These are phyloP conservation scores for Drosophila subsilvestris DNA, from an alignment of 2,888 invertebrate species.

Conservation along the genomic window DNA sequence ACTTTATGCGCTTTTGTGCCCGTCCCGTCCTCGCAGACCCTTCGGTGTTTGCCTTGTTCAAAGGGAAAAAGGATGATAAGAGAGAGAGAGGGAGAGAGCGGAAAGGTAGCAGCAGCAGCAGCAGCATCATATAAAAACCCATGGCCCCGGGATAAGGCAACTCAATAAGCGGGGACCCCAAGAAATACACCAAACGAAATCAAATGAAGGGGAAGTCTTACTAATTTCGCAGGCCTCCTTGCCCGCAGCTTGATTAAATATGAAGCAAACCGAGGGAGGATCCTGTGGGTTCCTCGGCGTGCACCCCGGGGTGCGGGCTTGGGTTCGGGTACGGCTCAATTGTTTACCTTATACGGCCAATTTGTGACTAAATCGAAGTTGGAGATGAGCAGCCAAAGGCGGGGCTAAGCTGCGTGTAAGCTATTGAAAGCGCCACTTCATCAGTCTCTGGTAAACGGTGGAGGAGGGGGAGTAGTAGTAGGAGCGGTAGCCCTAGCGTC, in stretches of 20 bases:
- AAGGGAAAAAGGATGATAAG: conserved; percentile 11
- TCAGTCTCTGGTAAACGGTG: conserved; percentile 43
- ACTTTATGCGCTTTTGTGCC: conserved; percentile 77
- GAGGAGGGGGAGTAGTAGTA: neutral
- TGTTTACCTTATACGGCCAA: conserved; percentile 46
- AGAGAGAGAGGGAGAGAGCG: conserved; percentile 14
- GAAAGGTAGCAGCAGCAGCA: conserved; percentile 34
- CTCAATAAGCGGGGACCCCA: conserved; percentile 63
- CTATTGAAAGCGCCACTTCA: conserved; percentile 73
- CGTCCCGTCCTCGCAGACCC: conserved; percentile 25
- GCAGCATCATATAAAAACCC: conserved; percentile 65
- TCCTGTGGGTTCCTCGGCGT: neutral
- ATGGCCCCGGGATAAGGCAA: conserved; percentile 68
- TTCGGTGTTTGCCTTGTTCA: conserved; percentile 36
- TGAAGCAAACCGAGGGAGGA: conserved; percentile 53
- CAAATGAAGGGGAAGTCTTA: conserved; percentile 57
- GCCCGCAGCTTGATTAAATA: conserved; percentile 71
- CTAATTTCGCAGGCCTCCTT: conserved; percentile 58
- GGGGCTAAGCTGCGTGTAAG: conserved; percentile 71
- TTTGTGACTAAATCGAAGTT: conserved; percentile 69
- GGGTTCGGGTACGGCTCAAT: conserved; percentile 7
- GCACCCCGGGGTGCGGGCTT: neutral
- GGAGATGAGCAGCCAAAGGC: conserved; percentile 57
- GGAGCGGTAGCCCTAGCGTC: neutral
- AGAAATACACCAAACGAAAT: conserved; percentile 18